A percentile compares a stretch with the other conserved stretches of the same genome.
Conservation (phyloP, 2,797 vertebrate genomes). For the Hippoglossus hippoglossus region DNA sequence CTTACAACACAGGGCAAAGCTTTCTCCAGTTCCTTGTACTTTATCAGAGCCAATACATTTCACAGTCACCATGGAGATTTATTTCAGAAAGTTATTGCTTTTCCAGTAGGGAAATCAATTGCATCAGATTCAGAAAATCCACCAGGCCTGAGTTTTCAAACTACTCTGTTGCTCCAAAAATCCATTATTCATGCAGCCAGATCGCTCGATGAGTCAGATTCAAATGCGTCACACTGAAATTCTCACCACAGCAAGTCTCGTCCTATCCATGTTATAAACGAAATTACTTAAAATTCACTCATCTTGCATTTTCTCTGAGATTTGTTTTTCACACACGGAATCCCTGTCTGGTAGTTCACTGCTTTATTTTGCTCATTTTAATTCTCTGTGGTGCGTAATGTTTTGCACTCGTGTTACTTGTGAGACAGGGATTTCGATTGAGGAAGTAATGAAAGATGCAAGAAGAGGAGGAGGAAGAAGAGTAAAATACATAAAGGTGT, state of each 20-base stretch:
- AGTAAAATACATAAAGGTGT: conserved; percentile 12
- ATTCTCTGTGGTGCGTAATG: conserved; percentile 36
- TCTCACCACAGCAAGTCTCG: neutral
- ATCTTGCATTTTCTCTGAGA: conserved; percentile 2
- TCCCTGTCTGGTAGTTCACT: conserved; percentile 14
- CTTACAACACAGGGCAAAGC: neutral
- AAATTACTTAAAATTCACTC: conserved; percentile 18
- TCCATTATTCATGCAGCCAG: conserved; percentile 35
- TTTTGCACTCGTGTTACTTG: conserved; percentile 1
- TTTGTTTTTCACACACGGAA: conserved; percentile 4
- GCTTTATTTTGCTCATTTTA: conserved; percentile 24
- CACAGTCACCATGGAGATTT: conserved; percentile 45
- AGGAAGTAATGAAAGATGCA: conserved; percentile 20
- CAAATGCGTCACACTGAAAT: neutral
- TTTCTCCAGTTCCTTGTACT: conserved; percentile 3
- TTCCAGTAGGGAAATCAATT: conserved; percentile 33
- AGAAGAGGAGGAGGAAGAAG: neutral
- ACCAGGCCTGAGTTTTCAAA: conserved; percentile 23
- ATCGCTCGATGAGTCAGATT: conserved; percentile 30
- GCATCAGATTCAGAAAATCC: conserved; percentile 22
- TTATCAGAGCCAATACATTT: conserved; percentile 22
- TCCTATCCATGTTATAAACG: neutral
- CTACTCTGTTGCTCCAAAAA: conserved; percentile 16
- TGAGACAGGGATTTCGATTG: conserved; percentile 20
- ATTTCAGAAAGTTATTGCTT: conserved; percentile 20